phyloP scores from a whole-genome alignment of 2,113 vertebrate species.

The Corythornis cristatus region DNA sequence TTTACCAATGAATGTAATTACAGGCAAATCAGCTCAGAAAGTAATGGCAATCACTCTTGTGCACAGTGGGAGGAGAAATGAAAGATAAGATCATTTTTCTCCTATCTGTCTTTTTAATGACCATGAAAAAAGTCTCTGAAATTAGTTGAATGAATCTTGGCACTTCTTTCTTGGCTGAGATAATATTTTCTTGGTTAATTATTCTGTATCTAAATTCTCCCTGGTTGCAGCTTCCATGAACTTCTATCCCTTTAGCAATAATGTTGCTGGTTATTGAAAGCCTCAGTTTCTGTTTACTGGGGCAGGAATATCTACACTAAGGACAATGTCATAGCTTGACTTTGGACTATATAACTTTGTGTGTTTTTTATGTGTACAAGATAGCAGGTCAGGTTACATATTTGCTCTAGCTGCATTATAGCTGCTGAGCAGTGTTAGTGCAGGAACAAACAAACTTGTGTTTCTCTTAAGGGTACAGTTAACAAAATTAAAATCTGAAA shows the following conservation, averaged over 20 bases:
- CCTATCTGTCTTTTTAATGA: slow-evolving; percentile 33
- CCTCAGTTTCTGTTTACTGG: not conserved
- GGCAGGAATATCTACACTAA: not conserved
- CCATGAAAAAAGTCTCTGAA: slow-evolving; percentile 27
- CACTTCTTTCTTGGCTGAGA: slow-evolving; percentile 29
- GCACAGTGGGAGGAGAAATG: slow-evolving; percentile 10
- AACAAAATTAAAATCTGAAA: slow-evolving; percentile 1
- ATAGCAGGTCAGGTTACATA: not conserved
- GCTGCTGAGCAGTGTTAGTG: not conserved
- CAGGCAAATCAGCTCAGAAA: not conserved
- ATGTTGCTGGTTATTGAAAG: not conserved
- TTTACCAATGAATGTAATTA: slow-evolving; percentile 15
- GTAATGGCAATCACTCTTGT: not conserved
- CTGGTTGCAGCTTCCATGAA: not conserved
- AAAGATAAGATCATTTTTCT: slow-evolving; percentile 9
- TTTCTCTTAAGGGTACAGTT: not conserved
- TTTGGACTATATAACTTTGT: not conserved
- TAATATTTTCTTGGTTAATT: slow-evolving; percentile 50
- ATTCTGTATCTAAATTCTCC: slow-evolving; percentile 10
- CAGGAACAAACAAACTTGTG: not conserved
- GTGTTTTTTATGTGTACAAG: not conserved
- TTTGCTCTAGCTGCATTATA: not conserved
- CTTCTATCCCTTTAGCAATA: not conserved
- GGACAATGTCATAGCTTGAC: not conserved
- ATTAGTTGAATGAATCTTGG: slow-evolving; percentile 45